Conservation (phyloP, 2,888 invertebrate genomes). For the Pseudeuparius sepicola region DNA sequence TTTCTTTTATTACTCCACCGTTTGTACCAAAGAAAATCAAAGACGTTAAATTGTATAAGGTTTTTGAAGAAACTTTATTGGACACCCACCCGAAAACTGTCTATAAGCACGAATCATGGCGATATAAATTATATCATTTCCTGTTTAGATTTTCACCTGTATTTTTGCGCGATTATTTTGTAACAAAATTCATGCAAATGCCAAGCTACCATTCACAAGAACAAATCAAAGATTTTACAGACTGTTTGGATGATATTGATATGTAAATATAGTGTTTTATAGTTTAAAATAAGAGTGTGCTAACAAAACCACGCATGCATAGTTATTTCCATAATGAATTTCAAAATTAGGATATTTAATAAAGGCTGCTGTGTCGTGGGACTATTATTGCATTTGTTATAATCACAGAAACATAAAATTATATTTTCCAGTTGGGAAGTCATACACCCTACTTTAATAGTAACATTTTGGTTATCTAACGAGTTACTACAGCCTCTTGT, state of each 20-base stretch:
- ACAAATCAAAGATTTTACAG: conserved; percentile 11
- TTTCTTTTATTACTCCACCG: conserved; percentile 36
- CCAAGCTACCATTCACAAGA: conserved; percentile 39
- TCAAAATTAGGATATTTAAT: no score
- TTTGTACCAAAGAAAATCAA: conserved; percentile 45
- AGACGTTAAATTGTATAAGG: conserved; percentile 45
- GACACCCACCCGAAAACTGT: conserved; percentile 47
- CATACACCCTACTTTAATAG: conserved; percentile 18
- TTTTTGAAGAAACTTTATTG: conserved; percentile 53
- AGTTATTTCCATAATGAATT: no score
- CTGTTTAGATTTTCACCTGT: conserved; percentile 54
- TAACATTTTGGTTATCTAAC: conserved; percentile 14
- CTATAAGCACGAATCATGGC: conserved; percentile 61
- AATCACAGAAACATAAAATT: conserved; percentile 26
- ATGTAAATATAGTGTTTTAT: conserved; percentile 12
- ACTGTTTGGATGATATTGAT: conserved; percentile 3
- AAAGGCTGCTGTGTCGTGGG: no score
- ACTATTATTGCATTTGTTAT: conserved; percentile 21
- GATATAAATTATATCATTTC: conserved; percentile 56
- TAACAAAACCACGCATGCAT: no score
- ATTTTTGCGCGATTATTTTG: conserved; percentile 47
- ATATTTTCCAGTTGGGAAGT: no score
- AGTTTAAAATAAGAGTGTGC: no score
- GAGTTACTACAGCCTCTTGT: conserved; percentile 22
- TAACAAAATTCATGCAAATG: conserved; percentile 53